phyloP scores from a whole-genome alignment of 2,113 vertebrate genomes.

The Ochotona curzoniae region DNA sequence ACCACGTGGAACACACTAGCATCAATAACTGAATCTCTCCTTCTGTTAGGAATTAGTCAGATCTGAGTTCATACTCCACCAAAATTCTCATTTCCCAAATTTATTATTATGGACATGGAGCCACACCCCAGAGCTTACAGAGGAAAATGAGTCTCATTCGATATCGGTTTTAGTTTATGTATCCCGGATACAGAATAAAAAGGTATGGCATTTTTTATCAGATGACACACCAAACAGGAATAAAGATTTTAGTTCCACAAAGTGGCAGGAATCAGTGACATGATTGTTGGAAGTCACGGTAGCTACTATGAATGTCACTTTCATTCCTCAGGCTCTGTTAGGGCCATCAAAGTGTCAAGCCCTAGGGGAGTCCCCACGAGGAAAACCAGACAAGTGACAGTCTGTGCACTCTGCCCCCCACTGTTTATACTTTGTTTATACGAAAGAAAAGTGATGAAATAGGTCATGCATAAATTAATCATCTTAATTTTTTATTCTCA shows the following conservation, averaged over 20 bases:
- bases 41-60: not conserved
- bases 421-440: not conserved
- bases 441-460: not conserved
- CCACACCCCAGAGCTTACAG: not conserved
- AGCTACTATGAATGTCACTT: not conserved
- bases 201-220: too few relatives aligned
- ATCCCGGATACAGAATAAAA: not conserved
- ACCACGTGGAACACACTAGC: not conserved
- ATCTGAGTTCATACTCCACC: not conserved
- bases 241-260: not conserved
- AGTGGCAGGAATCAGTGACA: not conserved
- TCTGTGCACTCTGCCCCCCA: too few relatives aligned
- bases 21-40: not conserved
- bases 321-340: not conserved
- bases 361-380: not conserved
- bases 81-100: not conserved
- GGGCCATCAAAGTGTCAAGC: fast-evolving
- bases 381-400: not conserved
- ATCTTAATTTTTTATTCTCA: not conserved
- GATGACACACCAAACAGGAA: not conserved
- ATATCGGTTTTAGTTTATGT: not conserved
- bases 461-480: not conserved
- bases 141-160: not conserved
- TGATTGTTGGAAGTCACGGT: not conserved
- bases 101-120: not conserved